phyloP scores from a whole-genome alignment of 2,888 invertebrate species.

The Netelia virgata region DNA sequence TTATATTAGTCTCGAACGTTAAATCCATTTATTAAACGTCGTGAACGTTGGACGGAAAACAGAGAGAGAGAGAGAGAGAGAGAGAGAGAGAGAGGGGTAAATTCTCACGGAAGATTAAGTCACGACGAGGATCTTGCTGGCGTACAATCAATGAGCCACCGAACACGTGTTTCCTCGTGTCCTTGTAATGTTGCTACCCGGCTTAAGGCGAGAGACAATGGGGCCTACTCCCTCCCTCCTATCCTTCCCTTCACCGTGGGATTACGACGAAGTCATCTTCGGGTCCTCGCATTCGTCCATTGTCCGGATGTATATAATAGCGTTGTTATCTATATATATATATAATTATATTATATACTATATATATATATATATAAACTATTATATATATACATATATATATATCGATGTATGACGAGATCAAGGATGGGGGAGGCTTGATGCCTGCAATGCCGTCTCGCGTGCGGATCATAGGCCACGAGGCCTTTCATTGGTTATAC shows the following conservation, averaged over 20 bases:
- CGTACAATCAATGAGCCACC: constrained; percentile 19
- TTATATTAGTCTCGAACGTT: too few relatives aligned
- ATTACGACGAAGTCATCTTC: constrained; percentile 24
- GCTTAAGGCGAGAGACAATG: constrained; percentile 31
- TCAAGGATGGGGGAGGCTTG: not conserved
- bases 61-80: too few relatives aligned
- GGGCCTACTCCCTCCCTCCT: not conserved
- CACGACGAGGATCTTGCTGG: not conserved
- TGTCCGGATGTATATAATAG: constrained; percentile 14
- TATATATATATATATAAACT: not conserved
- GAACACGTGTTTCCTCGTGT: constrained; percentile 35
- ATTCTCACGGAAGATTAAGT: constrained; percentile 4
- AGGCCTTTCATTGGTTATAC: not conserved
- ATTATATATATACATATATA: too few relatives aligned
- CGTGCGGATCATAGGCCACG: too few relatives aligned
- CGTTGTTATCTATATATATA: not conserved
- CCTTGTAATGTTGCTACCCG: constrained; percentile 19
- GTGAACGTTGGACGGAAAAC: too few relatives aligned
- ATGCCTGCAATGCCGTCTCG: not conserved
- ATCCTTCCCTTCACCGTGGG: not conserved
- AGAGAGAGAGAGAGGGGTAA: not conserved
- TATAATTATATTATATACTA: too few relatives aligned
- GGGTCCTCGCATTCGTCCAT: constrained; percentile 13
- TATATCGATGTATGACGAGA: not conserved
- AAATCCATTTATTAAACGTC: too few relatives aligned